A percentile compares a stretch with the other conserved stretches of the same genome.
These are phyloP conservation scores for Selene dorsalis DNA, from an alignment of 2,797 vertebrate genomes.

Conservation along the genomic window DNA sequence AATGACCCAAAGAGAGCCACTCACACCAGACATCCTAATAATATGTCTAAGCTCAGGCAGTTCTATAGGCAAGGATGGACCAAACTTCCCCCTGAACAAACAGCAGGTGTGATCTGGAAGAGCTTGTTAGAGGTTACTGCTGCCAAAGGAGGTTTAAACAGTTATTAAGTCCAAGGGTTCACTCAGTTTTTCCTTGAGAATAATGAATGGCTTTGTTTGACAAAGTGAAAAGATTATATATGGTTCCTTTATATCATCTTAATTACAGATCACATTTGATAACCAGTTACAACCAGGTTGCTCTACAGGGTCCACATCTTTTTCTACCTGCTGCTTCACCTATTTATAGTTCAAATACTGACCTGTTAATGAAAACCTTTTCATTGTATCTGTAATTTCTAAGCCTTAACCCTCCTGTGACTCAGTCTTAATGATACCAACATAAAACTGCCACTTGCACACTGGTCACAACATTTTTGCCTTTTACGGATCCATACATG, in stretches of 20 bases:
- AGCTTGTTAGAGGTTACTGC: neutral
- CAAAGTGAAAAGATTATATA: neutral
- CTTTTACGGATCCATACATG: neutral
- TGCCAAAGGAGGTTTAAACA: neutral
- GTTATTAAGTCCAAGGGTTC: neutral
- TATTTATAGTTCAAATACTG: constrained; percentile 11
- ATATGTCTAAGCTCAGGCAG: neutral
- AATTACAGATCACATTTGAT: neutral
- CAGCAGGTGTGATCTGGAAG: neutral
- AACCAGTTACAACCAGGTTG: neutral
- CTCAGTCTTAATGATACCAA: constrained; percentile 19
- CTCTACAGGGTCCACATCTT: neutral
- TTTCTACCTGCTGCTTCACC: neutral
- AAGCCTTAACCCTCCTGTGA: constrained; percentile 5
- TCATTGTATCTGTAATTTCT: neutral
- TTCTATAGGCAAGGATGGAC: neutral
- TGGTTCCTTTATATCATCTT: too few relatives aligned
- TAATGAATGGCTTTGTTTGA: neutral
- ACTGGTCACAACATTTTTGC: constrained; percentile 4
- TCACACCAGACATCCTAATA: neutral
- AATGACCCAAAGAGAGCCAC: neutral
- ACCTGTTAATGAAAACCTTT: constrained; percentile 20
- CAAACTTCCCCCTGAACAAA: neutral
- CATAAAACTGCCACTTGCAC: constrained; percentile 16
- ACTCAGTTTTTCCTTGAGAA: neutral